Conservation (phyloP, 2,888 invertebrate species). For the Spisula subtruncata region DNA sequence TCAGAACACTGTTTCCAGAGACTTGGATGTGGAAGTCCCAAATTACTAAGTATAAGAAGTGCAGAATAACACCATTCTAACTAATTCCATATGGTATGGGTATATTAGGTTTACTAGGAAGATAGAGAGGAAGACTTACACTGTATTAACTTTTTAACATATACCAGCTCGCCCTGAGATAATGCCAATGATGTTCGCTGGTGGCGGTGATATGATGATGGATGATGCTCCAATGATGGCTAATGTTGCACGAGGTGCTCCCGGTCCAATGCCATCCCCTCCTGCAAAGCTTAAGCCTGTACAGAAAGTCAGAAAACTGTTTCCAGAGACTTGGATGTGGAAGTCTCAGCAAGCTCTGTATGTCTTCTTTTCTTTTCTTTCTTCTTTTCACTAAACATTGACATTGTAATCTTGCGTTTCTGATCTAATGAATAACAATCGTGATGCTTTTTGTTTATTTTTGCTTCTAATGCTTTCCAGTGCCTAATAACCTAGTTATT, state of each 20-base stretch:
- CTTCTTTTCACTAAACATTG: no score
- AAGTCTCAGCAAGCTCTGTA: slow-evolving; percentile 81
- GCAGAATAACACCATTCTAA: no score
- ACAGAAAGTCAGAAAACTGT: slow-evolving; percentile 89
- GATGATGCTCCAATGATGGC: neutral
- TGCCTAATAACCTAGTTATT: no score
- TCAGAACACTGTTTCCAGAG: slow-evolving; percentile 92
- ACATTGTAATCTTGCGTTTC: no score
- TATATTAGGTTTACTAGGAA: no score
- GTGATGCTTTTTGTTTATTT: no score
- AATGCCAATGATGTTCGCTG: neutral
- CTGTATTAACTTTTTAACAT: neutral
- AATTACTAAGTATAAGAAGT: slow-evolving; percentile 40
- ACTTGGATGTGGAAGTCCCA: slow-evolving; percentile 91
- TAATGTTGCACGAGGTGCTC: neutral
- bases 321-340: slow-evolving; percentile 93
- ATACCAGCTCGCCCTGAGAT: neutral
- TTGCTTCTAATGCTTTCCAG: no score
- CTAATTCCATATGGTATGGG: no score
- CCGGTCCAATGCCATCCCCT: neutral
- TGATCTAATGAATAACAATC: no score
- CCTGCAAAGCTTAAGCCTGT: slow-evolving; percentile 74
- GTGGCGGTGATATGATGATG: neutral
- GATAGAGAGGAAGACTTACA: no score
- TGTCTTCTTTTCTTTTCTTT: slow-evolving; percentile 27